Evolutionary conservation across 2,797 vertebrate genomes (phyloP), one percentile per base, ranked within the genome.

Genomic region (Morelia viridis): DNA sequence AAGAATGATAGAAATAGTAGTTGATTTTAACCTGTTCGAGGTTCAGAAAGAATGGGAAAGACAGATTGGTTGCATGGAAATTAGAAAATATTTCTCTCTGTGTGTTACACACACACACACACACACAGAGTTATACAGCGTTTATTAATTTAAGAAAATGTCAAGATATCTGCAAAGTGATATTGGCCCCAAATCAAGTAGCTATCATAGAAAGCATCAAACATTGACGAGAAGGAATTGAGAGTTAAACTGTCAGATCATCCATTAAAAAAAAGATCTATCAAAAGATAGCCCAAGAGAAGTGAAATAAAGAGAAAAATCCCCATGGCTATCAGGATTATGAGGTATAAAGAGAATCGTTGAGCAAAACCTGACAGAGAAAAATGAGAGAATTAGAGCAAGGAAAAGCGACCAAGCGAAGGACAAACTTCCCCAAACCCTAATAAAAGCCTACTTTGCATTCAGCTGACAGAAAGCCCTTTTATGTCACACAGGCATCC

Each of bases 111-210:
- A 53, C 8, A 53, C 9, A 53, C 8, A 53, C 8, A 53, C 7
- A 53, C 50, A 50, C 0, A 17, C 9, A 80, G 24, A 80, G 19
- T 80, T 41, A 80, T 26, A 10, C 41, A 11, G 19, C 35, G 46
- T 80, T 80, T 80, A 85, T 90, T 90, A 92, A 87, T 90, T 87
- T 92, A 62, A 90, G 68, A 87, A 92, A 92, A 92, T 87, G 89
- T 83, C 41, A 31, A 90, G 89, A 56, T 60, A 90, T 64, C 89
- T 50, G 87, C 80, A 85, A 92, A 87, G 88, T 56, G n/a, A 90
- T 92, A 62, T 53, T 64, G 61, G 68, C 3, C 50, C 41, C 41
- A 92, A 87, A 68, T 17, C 13, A 80, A 90, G 87, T 83, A 90
- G 50, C 58, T 61, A 87, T 58, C n/a, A 22, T 8, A 87, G 65